A percentile compares a stretch with the other conserved stretches of the same genome.
Evolutionary conservation across 2,113 vertebrate genomes (phyloP).

Genomic region (Raja brachyura): DNA sequence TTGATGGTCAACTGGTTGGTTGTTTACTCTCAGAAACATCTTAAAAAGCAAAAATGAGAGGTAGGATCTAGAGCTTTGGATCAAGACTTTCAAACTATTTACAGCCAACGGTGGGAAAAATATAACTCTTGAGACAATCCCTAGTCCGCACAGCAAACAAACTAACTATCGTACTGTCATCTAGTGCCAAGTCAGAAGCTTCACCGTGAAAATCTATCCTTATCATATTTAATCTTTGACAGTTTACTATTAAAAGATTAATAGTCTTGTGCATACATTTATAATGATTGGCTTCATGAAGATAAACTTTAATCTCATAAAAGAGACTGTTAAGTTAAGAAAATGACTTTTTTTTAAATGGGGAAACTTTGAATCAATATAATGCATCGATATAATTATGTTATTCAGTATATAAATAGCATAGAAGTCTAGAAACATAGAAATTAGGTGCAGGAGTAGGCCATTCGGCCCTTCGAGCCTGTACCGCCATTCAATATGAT

Average conservation of each 20-base stretch:
- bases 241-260: neutral
- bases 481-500: no score
- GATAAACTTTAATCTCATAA: neutral
- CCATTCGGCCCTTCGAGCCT: no score
- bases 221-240: neutral
- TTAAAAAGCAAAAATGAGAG: no score
- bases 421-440: neutral
- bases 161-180: neutral
- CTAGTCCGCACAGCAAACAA: no score
- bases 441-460: no score
- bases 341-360: neutral
- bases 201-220: neutral
- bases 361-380: neutral
- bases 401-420: neutral
- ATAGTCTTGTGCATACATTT: neutral
- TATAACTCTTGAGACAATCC: no score
- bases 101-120: no score
- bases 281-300: neutral
- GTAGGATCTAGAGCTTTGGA: no score
- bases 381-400: slow-evolving; percentile 3
- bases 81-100: no score
- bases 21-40: no score
- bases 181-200: neutral
- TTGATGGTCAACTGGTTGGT: no score
- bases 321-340: neutral